Evolutionary conservation across 2,113 vertebrate species (phyloP).

Genomic region (Bubo scandiacus): DNA sequence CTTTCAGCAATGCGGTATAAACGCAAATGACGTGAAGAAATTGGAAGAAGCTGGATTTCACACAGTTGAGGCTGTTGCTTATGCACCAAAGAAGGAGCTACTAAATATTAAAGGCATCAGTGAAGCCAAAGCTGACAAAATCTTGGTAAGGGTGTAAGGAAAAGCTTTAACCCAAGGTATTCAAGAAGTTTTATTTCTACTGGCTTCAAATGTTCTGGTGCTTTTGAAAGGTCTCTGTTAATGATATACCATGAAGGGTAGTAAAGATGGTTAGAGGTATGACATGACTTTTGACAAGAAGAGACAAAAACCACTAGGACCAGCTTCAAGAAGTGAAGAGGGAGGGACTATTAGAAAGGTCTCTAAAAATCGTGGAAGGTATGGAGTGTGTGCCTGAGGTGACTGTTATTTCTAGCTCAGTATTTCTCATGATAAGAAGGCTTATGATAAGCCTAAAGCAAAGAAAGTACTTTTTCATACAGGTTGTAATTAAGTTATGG

Average conservation of each 20-base stretch:
- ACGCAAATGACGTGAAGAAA: conserved; percentile 93
- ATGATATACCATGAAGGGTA: neutral
- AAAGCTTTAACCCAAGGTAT: neutral
- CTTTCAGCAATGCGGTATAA: conserved; percentile 90
- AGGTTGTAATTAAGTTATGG: too few relatives aligned
- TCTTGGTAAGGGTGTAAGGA: conserved; percentile 80
- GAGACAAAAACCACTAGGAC: rapidly evolving
- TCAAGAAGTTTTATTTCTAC: neutral
- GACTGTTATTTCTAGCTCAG: neutral
- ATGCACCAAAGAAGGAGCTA: conserved; percentile 94
- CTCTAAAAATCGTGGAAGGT: neutral
- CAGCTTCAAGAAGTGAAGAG: neutral
- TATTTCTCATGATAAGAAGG: neutral
- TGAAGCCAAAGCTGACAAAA: conserved; percentile 96
- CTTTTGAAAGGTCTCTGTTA: neutral
- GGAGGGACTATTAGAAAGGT: neutral
- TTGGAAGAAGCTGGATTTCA: conserved; percentile 96
- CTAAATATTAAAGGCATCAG: conserved; percentile 98
- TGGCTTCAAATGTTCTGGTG: neutral
- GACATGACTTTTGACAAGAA: neutral
- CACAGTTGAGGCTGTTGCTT: conserved; percentile 96
- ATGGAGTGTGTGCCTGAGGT: neutral
- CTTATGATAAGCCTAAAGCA: neutral
- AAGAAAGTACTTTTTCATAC: neutral
- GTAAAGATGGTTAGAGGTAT: neutral